Evolutionary conservation across 2,113 vertebrate species (phyloP).

Genomic region (Odocoileus hemionus): DNA sequence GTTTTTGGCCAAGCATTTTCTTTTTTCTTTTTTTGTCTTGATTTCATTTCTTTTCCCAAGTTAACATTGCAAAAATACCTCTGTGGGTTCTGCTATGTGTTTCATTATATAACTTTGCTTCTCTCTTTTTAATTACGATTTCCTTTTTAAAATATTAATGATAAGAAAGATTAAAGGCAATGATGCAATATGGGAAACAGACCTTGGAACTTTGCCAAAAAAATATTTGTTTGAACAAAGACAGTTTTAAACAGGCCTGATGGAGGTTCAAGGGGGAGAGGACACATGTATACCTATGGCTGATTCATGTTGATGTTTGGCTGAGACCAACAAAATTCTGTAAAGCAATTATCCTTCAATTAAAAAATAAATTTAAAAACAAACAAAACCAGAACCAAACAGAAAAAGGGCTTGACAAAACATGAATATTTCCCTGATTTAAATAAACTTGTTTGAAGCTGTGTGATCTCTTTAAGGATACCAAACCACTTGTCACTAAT

Average conservation of each 20-base stretch:
- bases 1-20: background rate
- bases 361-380: background rate
- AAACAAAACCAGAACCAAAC: background rate
- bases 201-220: conserved; percentile 4
- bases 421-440: background rate
- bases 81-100: background rate
- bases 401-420: background rate
- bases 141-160: background rate
- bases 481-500: background rate
- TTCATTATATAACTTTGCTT: background rate
- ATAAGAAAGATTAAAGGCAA: background rate
- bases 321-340: background rate
- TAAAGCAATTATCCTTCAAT: background rate
- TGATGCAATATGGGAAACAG: background rate
- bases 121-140: background rate
- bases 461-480: background rate
- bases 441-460: conserved; percentile 10
- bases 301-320: background rate
- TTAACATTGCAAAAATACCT: background rate
- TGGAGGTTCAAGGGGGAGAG: background rate
- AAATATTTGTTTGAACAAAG: background rate
- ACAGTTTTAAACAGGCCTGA: background rate
- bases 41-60: background rate
- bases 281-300: background rate
- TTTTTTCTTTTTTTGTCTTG: background rate